phyloP scores from a whole-genome alignment of 1,140 invertebrate species.

The Palaemon carinicauda region DNA sequence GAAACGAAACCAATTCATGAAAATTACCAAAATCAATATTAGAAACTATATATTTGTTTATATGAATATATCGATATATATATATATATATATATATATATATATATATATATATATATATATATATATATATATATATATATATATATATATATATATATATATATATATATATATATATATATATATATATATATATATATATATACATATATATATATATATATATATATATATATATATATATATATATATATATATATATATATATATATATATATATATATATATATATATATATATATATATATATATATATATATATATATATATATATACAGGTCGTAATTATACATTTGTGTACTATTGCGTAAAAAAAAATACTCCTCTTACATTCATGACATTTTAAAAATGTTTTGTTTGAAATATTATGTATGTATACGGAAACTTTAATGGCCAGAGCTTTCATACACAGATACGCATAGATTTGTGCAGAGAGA shows the following conservation, averaged over 20 bases:
- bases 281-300: neutral
- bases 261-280: neutral
- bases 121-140: neutral
- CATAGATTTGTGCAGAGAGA: too few species aligned
- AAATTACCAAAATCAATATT: neutral
- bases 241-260: neutral
- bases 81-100: neutral
- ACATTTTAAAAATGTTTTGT: too few species aligned
- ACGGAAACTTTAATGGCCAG: too few species aligned
- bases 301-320: conserved; percentile 7
- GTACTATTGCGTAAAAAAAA: too few species aligned
- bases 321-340: neutral
- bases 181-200: neutral
- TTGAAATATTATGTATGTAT: too few species aligned
- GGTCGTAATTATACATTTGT: too few species aligned
- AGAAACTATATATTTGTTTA: too few species aligned
- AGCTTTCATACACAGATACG: too few species aligned
- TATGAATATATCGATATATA: too few species aligned
- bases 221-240: neutral
- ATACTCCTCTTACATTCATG: too few species aligned
- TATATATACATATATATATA: neutral
- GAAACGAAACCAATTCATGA: too few species aligned
- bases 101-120: neutral
- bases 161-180: neutral
- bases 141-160: neutral